These are phyloP conservation scores for Athetis lepigone DNA, from an alignment of 2,888 invertebrate genomes.

Conservation along the genomic window DNA sequence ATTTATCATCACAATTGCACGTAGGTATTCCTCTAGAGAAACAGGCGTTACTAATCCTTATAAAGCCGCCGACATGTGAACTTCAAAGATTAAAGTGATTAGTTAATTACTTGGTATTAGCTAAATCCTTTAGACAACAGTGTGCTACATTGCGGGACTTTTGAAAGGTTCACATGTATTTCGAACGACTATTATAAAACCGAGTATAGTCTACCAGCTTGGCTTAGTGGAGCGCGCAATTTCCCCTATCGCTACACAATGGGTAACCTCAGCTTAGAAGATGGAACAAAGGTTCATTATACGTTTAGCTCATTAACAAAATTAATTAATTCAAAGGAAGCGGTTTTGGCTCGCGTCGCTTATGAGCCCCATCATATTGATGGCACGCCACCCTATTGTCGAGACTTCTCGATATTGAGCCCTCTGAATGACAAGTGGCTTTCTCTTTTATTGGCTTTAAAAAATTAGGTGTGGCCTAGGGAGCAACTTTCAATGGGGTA, in stretches of 20 bases:
- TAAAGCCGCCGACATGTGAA: slow-evolving; percentile 42
- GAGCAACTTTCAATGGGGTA: no score
- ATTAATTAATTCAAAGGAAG: slow-evolving; percentile 81
- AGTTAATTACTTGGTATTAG: slow-evolving; percentile 33
- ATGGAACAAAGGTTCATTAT: slow-evolving; percentile 83
- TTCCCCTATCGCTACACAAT: slow-evolving; percentile 76
- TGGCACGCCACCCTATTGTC: slow-evolving; percentile 51
- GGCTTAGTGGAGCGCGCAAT: slow-evolving; percentile 71
- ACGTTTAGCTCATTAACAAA: slow-evolving; percentile 83
- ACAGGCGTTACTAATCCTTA: slow-evolving; percentile 26
- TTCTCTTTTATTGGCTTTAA: slow-evolving; percentile 1
- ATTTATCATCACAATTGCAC: not conserved
- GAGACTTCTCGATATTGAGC: slow-evolving; percentile 34
- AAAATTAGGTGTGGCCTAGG: not conserved
- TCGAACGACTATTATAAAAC: slow-evolving; percentile 48
- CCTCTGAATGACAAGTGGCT: not conserved
- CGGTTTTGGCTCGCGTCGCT: slow-evolving; percentile 74
- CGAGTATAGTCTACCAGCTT: slow-evolving; percentile 66
- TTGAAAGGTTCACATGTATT: slow-evolving; percentile 33
- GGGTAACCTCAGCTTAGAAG: slow-evolving; percentile 72
- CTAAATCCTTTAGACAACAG: slow-evolving; percentile 51
- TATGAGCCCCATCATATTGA: slow-evolving; percentile 77
- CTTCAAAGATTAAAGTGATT: slow-evolving; percentile 50
- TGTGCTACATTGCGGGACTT: slow-evolving; percentile 14
- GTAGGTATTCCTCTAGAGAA: slow-evolving; percentile 2